Evolutionary conservation across 2,797 vertebrate genomes (phyloP).

Genomic region (Epinephelus malabaricus): DNA sequence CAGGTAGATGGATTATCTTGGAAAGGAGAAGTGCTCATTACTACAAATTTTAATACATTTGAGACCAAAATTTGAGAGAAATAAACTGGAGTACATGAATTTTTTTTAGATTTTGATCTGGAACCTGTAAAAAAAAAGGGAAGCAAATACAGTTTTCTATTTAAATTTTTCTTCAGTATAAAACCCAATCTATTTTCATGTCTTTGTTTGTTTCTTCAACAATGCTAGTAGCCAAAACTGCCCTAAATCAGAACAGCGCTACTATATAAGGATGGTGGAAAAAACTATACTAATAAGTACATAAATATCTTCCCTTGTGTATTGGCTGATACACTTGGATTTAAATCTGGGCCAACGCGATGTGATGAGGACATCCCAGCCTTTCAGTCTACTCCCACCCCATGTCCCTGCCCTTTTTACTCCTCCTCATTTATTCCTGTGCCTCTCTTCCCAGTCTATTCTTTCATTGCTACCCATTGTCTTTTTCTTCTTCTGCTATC

Average conservation of each 20-base stretch:
- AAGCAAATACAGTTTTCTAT: no score
- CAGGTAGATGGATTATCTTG: no score
- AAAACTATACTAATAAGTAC: neutral
- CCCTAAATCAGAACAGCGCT: no score
- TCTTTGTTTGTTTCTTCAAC: neutral
- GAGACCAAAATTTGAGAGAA: no score
- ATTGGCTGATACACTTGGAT: neutral
- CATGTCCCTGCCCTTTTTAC: neutral
- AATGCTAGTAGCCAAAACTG: neutral
- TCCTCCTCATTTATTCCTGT: conserved; percentile 12
- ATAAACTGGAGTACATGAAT: no score
- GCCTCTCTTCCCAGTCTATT: conserved; percentile 11
- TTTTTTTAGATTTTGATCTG: no score
- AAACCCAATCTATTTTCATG: neutral
- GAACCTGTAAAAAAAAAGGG: no score
- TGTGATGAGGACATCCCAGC: conserved; percentile 15
- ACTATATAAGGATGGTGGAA: neutral
- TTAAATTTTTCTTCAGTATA: no score
- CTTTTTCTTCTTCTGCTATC: conserved; percentile 41
- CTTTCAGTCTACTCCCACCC: neutral
- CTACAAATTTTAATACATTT: no score
- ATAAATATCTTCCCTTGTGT: neutral
- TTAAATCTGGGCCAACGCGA: neutral
- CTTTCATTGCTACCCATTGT: conserved; percentile 50
- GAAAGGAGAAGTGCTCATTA: no score